phyloP scores from a whole-genome alignment of 2,113 vertebrate species.

The Laticauda laticaudata region DNA sequence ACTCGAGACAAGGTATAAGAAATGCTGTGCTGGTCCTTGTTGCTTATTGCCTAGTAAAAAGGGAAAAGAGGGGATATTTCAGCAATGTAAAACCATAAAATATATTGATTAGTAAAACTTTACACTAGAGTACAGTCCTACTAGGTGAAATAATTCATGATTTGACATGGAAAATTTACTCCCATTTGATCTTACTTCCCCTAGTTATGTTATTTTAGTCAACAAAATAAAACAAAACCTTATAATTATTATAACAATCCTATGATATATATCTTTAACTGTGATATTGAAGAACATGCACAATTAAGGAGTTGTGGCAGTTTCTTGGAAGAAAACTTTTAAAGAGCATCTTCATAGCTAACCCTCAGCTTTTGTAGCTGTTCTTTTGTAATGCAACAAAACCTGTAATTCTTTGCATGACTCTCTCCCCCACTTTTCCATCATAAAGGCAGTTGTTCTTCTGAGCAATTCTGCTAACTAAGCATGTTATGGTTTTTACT shows the following conservation, averaged over 20 bases:
- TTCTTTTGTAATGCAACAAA: background rate
- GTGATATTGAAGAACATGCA: background rate
- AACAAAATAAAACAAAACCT: background rate
- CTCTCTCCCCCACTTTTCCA: background rate
- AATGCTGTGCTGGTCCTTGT: conserved; percentile 99
- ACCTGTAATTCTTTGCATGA: background rate
- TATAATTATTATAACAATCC: background rate
- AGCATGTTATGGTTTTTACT: background rate
- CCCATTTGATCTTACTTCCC: background rate
- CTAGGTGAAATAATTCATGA: background rate
- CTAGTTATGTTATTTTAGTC: background rate
- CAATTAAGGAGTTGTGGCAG: background rate
- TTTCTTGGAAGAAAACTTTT: background rate
- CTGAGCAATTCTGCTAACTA: background rate
- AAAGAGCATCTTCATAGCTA: background rate
- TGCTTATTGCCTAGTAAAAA: conserved; percentile 90
- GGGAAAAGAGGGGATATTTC: conserved; percentile 26
- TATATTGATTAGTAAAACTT: background rate
- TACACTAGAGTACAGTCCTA: background rate
- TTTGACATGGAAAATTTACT: too few relatives aligned
- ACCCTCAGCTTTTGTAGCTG: background rate
- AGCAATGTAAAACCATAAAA: background rate
- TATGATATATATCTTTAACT: background rate
- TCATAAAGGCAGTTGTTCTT: background rate
- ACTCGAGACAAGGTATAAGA: conserved; percentile 95